phyloP scores from a whole-genome alignment of 2,113 vertebrate genomes.

The Indri indri region DNA sequence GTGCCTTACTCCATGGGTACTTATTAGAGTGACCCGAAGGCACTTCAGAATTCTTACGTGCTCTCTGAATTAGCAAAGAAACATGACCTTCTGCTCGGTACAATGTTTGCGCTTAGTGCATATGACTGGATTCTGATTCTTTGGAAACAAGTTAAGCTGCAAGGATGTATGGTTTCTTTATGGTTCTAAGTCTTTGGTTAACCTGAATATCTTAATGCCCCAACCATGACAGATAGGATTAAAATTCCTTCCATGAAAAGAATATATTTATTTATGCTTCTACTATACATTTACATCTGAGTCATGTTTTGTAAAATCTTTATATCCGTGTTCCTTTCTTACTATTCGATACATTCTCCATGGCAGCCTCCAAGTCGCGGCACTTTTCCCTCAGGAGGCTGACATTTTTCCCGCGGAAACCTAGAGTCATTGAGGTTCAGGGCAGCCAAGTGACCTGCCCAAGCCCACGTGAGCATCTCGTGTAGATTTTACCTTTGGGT shows the following conservation, averaged over 20 bases:
- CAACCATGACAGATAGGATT: neutral
- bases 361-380: fast-evolving
- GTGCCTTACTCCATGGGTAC: neutral
- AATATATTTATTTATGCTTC: neutral
- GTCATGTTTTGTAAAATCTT: neutral
- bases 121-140: neutral
- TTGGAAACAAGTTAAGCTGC: neutral
- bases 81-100: neutral
- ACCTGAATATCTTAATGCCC: neutral
- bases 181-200: conserved; percentile 2
- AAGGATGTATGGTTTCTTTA: neutral
- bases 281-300: neutral
- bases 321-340: neutral
- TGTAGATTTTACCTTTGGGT: neutral
- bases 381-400: neutral
- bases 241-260: conserved; percentile 18
- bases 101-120: neutral
- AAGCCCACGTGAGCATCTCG: neutral
- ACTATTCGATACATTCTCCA: neutral
- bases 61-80: neutral
- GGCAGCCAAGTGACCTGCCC: neutral
- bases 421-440: neutral
- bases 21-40: neutral
- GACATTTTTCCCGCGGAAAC: neutral
- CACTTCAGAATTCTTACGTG: neutral